Percentiles rank a stretch among this genome's conserved stretches.
Conservation (phyloP, 2,113 vertebrate species). For the Dryoscopus gambensis region DNA sequence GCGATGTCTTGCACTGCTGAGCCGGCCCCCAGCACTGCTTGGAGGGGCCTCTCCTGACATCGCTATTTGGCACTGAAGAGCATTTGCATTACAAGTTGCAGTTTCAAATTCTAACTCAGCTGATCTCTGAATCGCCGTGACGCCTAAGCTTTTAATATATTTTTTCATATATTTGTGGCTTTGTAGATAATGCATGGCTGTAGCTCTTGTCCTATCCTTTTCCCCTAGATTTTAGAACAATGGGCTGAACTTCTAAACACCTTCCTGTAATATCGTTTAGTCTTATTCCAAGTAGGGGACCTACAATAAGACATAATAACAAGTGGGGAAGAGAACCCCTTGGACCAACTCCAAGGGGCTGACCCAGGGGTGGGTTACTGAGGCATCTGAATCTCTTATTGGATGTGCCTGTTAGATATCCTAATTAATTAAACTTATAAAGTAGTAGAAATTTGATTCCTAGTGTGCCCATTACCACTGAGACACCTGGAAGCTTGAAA, state of each 20-base stretch:
- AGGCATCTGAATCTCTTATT: not conserved
- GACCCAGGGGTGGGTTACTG: not conserved
- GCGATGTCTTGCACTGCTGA: not conserved
- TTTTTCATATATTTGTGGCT: not conserved
- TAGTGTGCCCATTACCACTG: rapidly evolving
- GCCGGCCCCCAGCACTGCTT: not conserved
- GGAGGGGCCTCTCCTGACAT: not conserved
- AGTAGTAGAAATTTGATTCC: not conserved
- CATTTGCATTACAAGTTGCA: not conserved
- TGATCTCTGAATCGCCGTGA: not conserved
- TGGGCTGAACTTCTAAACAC: not conserved
- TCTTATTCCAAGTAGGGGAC: not conserved
- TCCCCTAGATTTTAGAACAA: not conserved
- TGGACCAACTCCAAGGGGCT: not conserved
- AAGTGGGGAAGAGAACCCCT: not conserved
- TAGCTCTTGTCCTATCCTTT: not conserved
- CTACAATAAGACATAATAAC: not conserved
- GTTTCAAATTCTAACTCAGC: not conserved
- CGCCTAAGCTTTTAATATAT: not conserved
- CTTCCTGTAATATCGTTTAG: not conserved
- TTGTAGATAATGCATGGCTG: not conserved
- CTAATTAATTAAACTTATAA: not conserved
- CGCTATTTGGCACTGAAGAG: not conserved
- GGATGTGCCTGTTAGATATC: not conserved
- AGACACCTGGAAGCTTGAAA: not conserved